phyloP scores from a whole-genome alignment of 2,113 vertebrate genomes.

The Aleadryas rufinucha region DNA sequence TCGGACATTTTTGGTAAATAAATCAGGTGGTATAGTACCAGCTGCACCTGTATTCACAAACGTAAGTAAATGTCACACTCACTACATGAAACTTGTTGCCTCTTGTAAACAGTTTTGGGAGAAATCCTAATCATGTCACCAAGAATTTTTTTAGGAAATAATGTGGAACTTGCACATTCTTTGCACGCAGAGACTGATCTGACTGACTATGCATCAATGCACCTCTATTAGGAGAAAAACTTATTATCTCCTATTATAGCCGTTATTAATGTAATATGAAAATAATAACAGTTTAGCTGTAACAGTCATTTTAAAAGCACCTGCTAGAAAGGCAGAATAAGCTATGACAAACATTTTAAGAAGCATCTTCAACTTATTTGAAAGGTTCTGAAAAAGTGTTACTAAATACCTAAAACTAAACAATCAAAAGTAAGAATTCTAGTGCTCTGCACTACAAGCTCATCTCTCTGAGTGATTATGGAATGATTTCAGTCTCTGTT shows the following conservation, averaged over 20 bases:
- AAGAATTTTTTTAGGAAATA: neutral
- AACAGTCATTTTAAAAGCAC: neutral
- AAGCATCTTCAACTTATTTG: neutral
- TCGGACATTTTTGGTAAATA: neutral
- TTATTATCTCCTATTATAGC: neutral
- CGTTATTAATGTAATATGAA: neutral
- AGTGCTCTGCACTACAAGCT: neutral
- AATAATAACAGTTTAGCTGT: neutral
- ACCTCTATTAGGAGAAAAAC: neutral
- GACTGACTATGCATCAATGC: neutral
- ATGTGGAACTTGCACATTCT: neutral
- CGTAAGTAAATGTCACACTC: neutral
- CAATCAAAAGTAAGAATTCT: neutral
- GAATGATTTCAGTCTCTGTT: neutral
- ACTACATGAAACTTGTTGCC: neutral
- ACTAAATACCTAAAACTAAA: neutral
- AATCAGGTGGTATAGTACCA: neutral
- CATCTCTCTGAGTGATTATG: neutral
- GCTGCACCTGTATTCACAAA: neutral
- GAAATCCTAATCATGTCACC: neutral
- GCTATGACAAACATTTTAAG: neutral
- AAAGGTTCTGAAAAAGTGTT: neutral
- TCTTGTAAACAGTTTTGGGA: neutral
- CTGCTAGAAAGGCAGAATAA: neutral
- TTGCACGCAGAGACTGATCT: neutral